Conservation (phyloP, 2,888 invertebrate genomes). For the Pristionchus arcanus region DNA sequence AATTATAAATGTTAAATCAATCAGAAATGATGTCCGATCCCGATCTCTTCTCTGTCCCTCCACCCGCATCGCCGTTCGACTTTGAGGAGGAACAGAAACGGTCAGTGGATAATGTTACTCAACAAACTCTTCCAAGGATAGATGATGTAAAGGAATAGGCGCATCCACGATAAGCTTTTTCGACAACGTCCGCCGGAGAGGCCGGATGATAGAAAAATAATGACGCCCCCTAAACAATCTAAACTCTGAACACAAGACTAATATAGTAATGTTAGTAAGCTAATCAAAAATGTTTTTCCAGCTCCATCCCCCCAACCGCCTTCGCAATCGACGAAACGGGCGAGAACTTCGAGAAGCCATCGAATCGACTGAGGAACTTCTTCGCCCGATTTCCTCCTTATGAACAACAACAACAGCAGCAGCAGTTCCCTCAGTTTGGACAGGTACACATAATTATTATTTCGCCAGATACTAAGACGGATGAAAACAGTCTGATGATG, state of each 20-base stretch:
- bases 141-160: too few relatives aligned
- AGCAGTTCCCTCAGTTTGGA: not conserved
- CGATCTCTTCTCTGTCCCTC: not conserved
- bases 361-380: slow-evolving; percentile 44
- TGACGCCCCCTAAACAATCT: too few relatives aligned
- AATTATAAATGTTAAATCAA: too few relatives aligned
- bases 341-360: slow-evolving; percentile 51
- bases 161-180: too few relatives aligned
- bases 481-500: too few relatives aligned
- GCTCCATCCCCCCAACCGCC: not conserved
- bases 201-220: too few relatives aligned
- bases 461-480: too few relatives aligned
- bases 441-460: not conserved
- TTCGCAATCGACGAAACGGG: slow-evolving; percentile 37
- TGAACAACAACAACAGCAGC: slow-evolving; percentile 19
- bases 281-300: not conserved
- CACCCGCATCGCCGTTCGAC: slow-evolving; percentile 25
- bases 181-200: too few relatives aligned
- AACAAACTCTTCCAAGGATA: not conserved
- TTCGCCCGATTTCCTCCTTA: slow-evolving; percentile 43
- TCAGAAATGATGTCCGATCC: slow-evolving; percentile 20
- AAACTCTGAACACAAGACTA: not conserved
- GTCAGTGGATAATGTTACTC: not conserved
- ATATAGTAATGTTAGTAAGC: not conserved
- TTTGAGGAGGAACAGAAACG: slow-evolving; percentile 38